Conservation (phyloP, 1,140 invertebrate species). For the Drosophila kepulauana region DNA sequence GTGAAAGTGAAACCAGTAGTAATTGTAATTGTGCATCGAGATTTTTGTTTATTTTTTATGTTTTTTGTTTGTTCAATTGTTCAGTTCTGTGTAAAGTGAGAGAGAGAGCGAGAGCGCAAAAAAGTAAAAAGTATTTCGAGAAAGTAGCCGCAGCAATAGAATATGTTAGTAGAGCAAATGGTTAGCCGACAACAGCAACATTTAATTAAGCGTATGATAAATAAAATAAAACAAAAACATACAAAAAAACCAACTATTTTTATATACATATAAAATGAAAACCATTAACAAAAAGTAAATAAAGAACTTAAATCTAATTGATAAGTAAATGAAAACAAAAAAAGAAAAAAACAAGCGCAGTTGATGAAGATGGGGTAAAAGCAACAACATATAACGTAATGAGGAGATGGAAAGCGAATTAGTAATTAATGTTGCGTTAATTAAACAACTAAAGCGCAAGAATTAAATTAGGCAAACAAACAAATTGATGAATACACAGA, state of each 20-base stretch:
- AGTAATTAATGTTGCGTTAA: conserved; percentile 60
- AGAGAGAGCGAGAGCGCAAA: conserved; percentile 39
- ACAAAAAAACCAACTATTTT: conserved; percentile 68
- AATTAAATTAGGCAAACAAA: conserved; percentile 46
- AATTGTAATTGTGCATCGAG: conserved; percentile 25
- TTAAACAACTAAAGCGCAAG: conserved; percentile 19
- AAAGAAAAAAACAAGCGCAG: conserved; percentile 31
- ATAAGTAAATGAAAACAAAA: conserved; percentile 68
- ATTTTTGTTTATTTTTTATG: conserved; percentile 2
- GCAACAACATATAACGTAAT: neutral
- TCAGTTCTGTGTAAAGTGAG: conserved; percentile 29
- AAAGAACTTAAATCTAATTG: conserved; percentile 42
- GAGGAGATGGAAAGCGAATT: conserved; percentile 41
- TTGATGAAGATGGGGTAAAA: conserved; percentile 14
- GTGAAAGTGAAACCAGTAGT: conserved; percentile 13
- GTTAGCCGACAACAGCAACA: conserved; percentile 74
- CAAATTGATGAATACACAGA: conserved; percentile 43
- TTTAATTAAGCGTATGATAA: conserved; percentile 80
- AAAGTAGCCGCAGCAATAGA: conserved; percentile 43
- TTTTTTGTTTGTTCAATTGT: conserved; percentile 35
- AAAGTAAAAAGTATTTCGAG: conserved; percentile 62
- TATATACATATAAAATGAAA: conserved; percentile 66
- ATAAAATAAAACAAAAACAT: conserved; percentile 44
- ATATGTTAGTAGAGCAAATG: conserved; percentile 59
- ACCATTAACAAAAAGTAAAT: conserved; percentile 16